Evolutionary conservation across 2,888 invertebrate genomes (phyloP), one percentile per base, ranked within the genome.

Genomic region (Rhodophaea formosa): DNA sequence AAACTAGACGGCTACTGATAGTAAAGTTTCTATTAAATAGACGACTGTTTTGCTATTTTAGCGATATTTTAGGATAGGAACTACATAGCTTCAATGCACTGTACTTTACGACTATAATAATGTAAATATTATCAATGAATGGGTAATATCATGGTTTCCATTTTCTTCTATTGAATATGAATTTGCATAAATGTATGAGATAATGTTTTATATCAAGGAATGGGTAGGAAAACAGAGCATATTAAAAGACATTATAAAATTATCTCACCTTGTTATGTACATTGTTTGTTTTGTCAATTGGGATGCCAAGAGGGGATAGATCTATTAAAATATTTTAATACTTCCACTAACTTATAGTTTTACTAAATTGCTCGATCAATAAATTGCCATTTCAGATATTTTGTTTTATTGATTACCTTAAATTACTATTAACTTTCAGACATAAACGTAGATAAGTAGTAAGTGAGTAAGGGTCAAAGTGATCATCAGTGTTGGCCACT

Each of bases 1-100:
- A 39, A 23, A 39, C n/a, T 39, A 12, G 39, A 12, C n/a, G 3
- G 39, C 39, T 39, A 39, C 12, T 39, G 65, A 59, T 39, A 39
- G 12, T 39, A 39, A 39, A 39, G n/a, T 39, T 39, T 39, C 39
- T 39, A 39, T 39, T 39, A 39, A 39, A 39, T 45, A 45, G 17
- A 45, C 23, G 3, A 45, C 17, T 45, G 45, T 45, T 45, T 17
- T 45, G 7, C 17, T 45, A 45, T 39, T n/a, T 35, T 55, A 12
- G 44, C 42, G 42, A 42, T 47, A n/a, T 44, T 32, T 15, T 30
- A 42, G 10, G 8, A 8, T 44, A 32, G 30, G 14, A 49, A 32
- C 14, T 15, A 49, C 46, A 23, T 29, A 30, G 47, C 47, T 47
- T 47, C 14, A n/a, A 47, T 30, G 51, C 51, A 51, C 51, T 30